Conservation (phyloP, 2,888 invertebrate genomes). For the Acanthococcus lagerstroemiae region DNA sequence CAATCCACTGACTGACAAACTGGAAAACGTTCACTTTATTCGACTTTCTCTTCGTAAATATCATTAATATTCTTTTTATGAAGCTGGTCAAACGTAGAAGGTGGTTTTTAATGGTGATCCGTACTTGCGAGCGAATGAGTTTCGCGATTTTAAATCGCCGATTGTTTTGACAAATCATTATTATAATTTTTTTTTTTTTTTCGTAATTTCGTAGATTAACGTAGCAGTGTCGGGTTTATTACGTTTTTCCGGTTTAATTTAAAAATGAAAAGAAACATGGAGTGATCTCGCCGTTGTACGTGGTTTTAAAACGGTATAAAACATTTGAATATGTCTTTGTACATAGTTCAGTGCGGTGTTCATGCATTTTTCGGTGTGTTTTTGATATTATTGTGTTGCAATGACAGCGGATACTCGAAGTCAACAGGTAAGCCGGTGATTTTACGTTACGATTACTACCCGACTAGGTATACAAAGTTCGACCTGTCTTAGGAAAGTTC, state of each 20-base stretch:
- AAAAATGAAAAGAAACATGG: constrained; percentile 18
- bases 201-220: too few relatives aligned
- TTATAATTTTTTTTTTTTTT: background rate
- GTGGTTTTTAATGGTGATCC: constrained; percentile 14
- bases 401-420: constrained; percentile 19
- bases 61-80: constrained; percentile 14
- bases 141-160: constrained; percentile 25
- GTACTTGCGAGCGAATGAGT: constrained; percentile 6
- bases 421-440: constrained; percentile 21
- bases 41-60: constrained; percentile 18
- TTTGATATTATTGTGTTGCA: constrained; percentile 23
- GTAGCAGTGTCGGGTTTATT: background rate
- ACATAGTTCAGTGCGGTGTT: constrained; percentile 30
- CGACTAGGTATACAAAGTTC: too few relatives aligned
- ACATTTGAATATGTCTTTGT: constrained; percentile 30
- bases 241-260: background rate
- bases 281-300: constrained; percentile 19
- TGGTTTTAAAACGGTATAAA: constrained; percentile 2
- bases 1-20: constrained; percentile 28
- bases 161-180: background rate
- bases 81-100: constrained; percentile 16
- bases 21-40: constrained; percentile 29
- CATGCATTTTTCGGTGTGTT: constrained; percentile 24
- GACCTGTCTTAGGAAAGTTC: too few relatives aligned
- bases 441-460: background rate